phyloP scores from a whole-genome alignment of 2,797 vertebrate species.

The Astyanax mexicanus region DNA sequence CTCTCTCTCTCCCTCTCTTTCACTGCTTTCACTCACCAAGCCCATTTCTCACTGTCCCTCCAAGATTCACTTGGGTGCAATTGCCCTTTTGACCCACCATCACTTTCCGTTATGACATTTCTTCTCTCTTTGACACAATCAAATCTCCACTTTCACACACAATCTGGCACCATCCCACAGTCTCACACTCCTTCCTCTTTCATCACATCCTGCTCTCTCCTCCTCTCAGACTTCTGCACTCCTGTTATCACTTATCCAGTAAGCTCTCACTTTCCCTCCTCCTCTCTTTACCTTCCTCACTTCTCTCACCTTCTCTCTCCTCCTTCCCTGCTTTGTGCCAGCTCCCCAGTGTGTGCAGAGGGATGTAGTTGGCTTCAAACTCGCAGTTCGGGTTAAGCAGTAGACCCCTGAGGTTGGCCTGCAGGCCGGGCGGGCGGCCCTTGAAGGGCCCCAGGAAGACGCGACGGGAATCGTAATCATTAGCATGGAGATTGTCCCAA shows the following conservation, averaged over 20 bases:
- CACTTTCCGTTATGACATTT: background rate
- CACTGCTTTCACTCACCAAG: background rate
- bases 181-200: background rate
- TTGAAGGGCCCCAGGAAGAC: slow-evolving; percentile 90
- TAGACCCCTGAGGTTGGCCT: slow-evolving; percentile 77
- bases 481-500: slow-evolving; percentile 91
- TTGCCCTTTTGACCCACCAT: background rate
- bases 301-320: slow-evolving; percentile 73
- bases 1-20: background rate
- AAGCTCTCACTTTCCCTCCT: background rate
- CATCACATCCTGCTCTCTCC: background rate
- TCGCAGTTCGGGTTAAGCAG: slow-evolving; percentile 91
- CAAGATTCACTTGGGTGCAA: background rate
- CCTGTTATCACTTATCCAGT: background rate
- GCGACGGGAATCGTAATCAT: slow-evolving; percentile 88
- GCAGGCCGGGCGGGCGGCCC: slow-evolving; percentile 78
- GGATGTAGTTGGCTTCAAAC: slow-evolving; percentile 90
- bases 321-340: slow-evolving; percentile 75
- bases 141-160: slow-evolving; percentile 9
- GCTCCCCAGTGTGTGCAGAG: slow-evolving; percentile 83
- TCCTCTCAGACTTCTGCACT: too few relatives aligned
- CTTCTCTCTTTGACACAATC: background rate
- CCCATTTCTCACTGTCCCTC: slow-evolving; percentile 10
- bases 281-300: background rate
- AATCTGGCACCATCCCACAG: background rate